Evolutionary conservation across 2,113 vertebrate genomes (phyloP).

Genomic region (Pycnonotus jocosus): DNA sequence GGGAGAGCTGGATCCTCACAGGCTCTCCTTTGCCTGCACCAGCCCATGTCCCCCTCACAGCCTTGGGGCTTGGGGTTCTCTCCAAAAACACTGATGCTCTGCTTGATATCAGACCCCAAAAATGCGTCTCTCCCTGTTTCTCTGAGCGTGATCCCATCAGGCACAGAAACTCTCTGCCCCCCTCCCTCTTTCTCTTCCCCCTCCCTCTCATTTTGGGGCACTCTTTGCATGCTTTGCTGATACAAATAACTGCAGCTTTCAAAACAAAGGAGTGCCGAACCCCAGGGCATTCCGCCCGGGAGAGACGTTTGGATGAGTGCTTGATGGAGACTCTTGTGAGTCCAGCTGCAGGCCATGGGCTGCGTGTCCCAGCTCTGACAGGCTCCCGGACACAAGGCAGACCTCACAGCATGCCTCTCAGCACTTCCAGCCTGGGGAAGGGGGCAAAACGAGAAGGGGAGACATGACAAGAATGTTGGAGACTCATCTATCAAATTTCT

Average conservation of each 20-base stretch:
- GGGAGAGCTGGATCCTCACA: neutral
- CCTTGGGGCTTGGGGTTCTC: neutral
- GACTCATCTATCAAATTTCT: conserved; percentile 67
- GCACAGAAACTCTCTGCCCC: neutral
- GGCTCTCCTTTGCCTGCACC: neutral
- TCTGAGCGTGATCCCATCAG: neutral
- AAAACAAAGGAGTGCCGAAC: conserved; percentile 63
- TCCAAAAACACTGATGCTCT: neutral
- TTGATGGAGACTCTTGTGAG: conserved; percentile 59
- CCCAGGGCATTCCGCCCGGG: conserved; percentile 50
- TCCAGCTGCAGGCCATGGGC: conserved; percentile 73
- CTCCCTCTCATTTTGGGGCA: neutral
- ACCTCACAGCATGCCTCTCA: conserved; percentile 71
- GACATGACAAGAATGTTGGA: conserved; percentile 52
- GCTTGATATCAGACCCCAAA: neutral
- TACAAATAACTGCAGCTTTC: conserved; percentile 60
- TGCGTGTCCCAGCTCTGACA: conserved; percentile 71
- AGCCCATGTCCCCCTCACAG: neutral
- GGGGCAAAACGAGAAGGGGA: neutral
- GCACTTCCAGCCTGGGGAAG: neutral
- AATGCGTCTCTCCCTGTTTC: neutral
- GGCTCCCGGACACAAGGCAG: conserved; percentile 74
- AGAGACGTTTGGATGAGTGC: conserved; percentile 61
- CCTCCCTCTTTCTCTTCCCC: neutral
- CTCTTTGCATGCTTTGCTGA: conserved; percentile 36